A percentile compares a stretch with the other conserved stretches of the same genome.
Conservation (phyloP, 2,113 vertebrate genomes). For the Marmota flaviventris region DNA sequence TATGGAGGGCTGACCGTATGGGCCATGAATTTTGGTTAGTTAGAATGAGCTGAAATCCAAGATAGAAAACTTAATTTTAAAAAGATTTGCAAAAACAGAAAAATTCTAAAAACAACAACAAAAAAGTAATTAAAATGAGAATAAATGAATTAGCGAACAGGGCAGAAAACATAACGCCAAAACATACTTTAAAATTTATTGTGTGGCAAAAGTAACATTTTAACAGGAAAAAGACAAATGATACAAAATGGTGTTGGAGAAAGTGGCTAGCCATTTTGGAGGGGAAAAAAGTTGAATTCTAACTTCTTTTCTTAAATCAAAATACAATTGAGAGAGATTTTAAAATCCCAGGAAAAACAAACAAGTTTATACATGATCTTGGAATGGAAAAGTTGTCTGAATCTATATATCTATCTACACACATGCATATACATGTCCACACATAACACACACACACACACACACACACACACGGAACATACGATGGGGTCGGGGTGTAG, state of each 20-base stretch:
- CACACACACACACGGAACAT: neutral
- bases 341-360: neutral
- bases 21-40: neutral
- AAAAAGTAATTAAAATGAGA: constrained; percentile 23
- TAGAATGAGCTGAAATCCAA: constrained; percentile 4
- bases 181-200: constrained; percentile 30
- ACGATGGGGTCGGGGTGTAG: neutral
- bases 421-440: neutral
- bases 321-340: constrained; percentile 33
- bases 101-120: neutral
- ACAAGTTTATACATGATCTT: neutral
- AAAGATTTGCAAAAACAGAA: neutral
- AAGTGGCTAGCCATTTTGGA: neutral
- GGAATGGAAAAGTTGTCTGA: constrained; percentile 25
- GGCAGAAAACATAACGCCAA: neutral
- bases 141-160: neutral
- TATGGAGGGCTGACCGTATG: too few species aligned
- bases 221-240: neutral
- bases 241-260: neutral
- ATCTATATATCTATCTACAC: neutral
- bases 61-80: constrained; percentile 36
- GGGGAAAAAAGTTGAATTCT: neutral
- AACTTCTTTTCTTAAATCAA: constrained; percentile 11
- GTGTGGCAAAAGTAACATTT: neutral
- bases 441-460: neutral